Base-by-base conservation (phyloP, 2,888 invertebrate genomes). In the Lepidocyrtoides sp. region DNA sequence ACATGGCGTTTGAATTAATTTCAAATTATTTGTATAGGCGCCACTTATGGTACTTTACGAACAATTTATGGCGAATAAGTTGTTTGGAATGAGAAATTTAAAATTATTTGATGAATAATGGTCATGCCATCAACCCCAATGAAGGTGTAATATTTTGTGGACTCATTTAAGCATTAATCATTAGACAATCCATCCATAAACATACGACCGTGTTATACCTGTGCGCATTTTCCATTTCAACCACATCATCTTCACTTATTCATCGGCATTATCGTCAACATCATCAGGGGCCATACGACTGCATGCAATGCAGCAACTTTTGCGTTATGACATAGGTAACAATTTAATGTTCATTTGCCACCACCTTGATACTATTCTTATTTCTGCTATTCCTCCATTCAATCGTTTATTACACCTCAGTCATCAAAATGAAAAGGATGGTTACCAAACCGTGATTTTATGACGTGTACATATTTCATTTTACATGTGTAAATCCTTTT, bases 401-500 rank as follows among this genome's bases (percentile, higher is more conserved):
- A n/a, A 0, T 32, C 69, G 69, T 69, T 69, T 36, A 36, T 75
- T 29, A 7, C 51, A 29, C 75, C 14, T 75, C 14, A 75, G 51
- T 51, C 48, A 51, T 48, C 23, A 75, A 75, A 75, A 26, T 75
- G 84, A 51, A 84, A 66, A 72, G 32, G 32, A 84, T 20, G 84
- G 72, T 69, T 84, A 54, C 51, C 69, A 84, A 84, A 84, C 32
- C 29, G 29, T 84, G 69, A 69, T 20, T 84, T 84, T 69, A 84
- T 84, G 84, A 72, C 54, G 29, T 54, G 69, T 83, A 41, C 48
- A 81, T 20, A 66, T 63, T 69, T 69, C 69, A 84, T 84, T n/a
- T 23, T 83, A 29, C 48, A 84, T 44, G 48, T 84, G 84, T 84
- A 84, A 83, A 84, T 84, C 84, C 84, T 72, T 84, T 84, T 84